Evolutionary conservation across 2,797 vertebrate genomes (phyloP), one percentile per base, ranked within the genome.

Genomic region (Coregonus suidteri): DNA sequence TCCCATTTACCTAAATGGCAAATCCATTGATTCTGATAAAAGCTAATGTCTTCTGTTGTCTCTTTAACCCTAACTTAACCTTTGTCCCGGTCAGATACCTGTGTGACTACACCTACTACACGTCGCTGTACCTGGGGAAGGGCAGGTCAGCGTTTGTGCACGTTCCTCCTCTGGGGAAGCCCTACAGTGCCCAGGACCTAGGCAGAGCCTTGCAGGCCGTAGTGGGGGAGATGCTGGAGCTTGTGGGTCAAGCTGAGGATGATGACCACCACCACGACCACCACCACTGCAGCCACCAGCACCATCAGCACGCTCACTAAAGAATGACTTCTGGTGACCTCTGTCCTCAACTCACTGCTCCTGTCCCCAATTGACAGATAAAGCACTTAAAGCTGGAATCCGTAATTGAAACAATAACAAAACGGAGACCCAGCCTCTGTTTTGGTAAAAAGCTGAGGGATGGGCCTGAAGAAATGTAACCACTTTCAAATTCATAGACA

Each of bases 71-170:
- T 69, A 18, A 41, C 30, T 47, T 34, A 4, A 16, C 7, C 64
- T 5, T 41, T 77, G 52, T 59, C 70, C 6, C 15, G 75, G 68
- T 4, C 83, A 99, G 98, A 83, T 99, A 99, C 90, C 95, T 99
- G 3, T 99, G 98, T 73, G 98, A 99, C 90, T 99, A 97, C 92
- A 96, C 96, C 64, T 99, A 99, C 91, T 99, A 99, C 90, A 95
- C 91, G 0, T 99, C 98, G 4, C 82, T 99, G 76, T 95, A 96
- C 91, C 94, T 96, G 91, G 96, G 97, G 51, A 88, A 89, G 0
- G 96, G 98, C 1, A 93, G 87, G 52, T 94, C 95, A 0, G 96
- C 96, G 0, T 99, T 99, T 0, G 89, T 99, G 14, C 98, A 99
- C 0, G 98, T 99, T 54, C 98, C 98, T 30, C 98, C 97, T 0